Conservation (phyloP, 2,113 vertebrate genomes). For the Pelecanus crispus region DNA sequence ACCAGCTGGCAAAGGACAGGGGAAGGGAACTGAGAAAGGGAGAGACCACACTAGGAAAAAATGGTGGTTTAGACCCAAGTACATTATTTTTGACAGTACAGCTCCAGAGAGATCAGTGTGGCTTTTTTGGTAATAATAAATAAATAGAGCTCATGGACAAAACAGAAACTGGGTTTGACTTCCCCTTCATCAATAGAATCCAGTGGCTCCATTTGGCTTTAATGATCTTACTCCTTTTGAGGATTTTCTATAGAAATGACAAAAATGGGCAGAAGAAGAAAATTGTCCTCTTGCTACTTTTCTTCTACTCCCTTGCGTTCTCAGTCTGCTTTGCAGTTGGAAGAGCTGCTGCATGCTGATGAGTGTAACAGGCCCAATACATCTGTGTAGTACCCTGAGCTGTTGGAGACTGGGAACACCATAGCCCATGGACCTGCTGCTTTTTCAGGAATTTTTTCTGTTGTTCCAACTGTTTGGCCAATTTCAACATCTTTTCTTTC, state of each 20-base stretch:
- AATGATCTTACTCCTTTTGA: background rate
- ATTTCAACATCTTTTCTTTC: background rate
- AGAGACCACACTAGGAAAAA: background rate
- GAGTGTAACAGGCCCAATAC: background rate
- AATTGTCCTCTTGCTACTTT: background rate
- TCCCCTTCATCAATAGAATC: background rate
- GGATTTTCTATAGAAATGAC: background rate
- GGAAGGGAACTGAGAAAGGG: background rate
- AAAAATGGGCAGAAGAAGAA: background rate
- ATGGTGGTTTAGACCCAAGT: background rate
- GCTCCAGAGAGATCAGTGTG: background rate
- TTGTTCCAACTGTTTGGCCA: background rate
- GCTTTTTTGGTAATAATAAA: background rate
- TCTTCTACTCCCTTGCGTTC: background rate
- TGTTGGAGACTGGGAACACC: background rate
- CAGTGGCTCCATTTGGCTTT: background rate
- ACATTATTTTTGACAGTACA: background rate
- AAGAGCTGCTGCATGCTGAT: background rate
- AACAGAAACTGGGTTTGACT: background rate
- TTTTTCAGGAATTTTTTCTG: background rate
- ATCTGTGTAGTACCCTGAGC: background rate
- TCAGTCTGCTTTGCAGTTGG: background rate
- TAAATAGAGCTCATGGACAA: background rate
- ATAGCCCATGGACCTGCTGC: background rate
- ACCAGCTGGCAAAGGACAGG: background rate